Conservation (phyloP, 2,797 vertebrate species). For the Eulemur rubriventer region DNA sequence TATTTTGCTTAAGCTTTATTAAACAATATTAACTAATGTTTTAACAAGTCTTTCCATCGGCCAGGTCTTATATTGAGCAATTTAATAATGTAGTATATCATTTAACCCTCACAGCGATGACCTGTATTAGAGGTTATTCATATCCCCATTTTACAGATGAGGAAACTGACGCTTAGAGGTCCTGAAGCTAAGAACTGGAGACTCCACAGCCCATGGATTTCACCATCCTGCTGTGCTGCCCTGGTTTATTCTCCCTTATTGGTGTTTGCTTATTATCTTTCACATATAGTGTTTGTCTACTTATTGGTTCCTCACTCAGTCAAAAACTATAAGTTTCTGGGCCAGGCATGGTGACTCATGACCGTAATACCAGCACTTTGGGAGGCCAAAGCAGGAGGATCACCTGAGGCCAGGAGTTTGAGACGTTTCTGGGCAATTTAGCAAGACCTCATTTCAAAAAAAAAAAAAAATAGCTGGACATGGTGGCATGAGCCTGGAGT, state of each 20-base stretch:
- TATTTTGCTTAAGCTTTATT: not conserved
- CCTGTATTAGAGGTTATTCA: not conserved
- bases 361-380: not conserved
- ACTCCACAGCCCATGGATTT: not conserved
- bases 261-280: constrained; percentile 5
- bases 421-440: not conserved
- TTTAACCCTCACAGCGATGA: not conserved
- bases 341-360: not conserved
- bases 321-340: not conserved
- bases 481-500: not conserved
- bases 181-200: not conserved
- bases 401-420: not conserved
- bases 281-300: not conserved
- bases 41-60: not conserved
- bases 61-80: not conserved
- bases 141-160: not conserved
- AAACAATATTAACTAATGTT: not conserved
- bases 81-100: not conserved
- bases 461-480: not conserved
- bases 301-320: not conserved
- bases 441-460: not conserved
- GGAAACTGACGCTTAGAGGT: not conserved
- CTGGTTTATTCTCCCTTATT: not conserved
- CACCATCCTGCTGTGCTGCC: not conserved
- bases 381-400: not conserved